phyloP scores from a whole-genome alignment of 2,888 invertebrate genomes.

The Aspidapion aeneum region DNA sequence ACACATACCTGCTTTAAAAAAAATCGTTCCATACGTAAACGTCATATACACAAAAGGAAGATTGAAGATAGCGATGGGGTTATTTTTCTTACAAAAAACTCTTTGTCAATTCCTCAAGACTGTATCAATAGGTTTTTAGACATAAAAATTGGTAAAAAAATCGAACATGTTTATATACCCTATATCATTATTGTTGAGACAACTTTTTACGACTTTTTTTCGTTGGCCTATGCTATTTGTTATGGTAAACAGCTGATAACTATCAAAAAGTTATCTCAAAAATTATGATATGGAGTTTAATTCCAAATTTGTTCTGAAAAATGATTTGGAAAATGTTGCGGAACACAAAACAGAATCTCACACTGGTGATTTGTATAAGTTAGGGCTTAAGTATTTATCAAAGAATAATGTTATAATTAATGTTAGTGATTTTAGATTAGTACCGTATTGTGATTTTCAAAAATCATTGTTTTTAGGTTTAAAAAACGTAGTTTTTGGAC shows the following conservation, averaged over 20 bases:
- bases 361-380: conserved; percentile 24
- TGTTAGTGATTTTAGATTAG: conserved; percentile 29
- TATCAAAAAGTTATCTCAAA: no score
- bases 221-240: conserved; percentile 25
- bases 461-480: conserved; percentile 30
- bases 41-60: conserved; percentile 18
- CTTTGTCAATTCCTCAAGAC: conserved; percentile 9
- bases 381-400: conserved; percentile 19
- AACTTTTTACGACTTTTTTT: no score
- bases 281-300: conserved; percentile 39
- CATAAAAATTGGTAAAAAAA: conserved; percentile 52
- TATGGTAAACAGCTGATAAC: no score
- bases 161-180: conserved; percentile 51
- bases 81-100: conserved; percentile 6
- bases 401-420: conserved; percentile 29
- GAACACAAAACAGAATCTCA: conserved; percentile 7
- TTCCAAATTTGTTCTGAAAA: conserved; percentile 54
- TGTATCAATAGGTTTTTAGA: conserved; percentile 20
- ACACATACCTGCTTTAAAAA: conserved; percentile 49
- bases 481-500: conserved; percentile 16
- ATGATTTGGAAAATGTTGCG: conserved; percentile 24
- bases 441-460: conserved; percentile 34
- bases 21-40: conserved; percentile 51
- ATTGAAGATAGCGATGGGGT: conserved; percentile 15
- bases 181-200: conserved; percentile 33